These are phyloP conservation scores for Mastomys natalensis DNA, from an alignment of 2,113 vertebrate species.

Conservation along the genomic window DNA sequence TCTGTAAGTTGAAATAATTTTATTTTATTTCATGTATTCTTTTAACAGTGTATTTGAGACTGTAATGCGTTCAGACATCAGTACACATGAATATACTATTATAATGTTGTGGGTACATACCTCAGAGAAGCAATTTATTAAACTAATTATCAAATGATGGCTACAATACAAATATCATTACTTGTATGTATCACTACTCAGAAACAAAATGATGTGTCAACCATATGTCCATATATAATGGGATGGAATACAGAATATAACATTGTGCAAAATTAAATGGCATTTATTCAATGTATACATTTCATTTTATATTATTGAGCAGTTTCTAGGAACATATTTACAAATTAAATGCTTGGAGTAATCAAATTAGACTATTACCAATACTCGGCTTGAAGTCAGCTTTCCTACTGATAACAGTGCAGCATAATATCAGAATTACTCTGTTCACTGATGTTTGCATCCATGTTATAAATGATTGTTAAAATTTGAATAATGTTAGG, in stretches of 20 bases:
- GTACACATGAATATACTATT: background rate
- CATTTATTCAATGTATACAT: background rate
- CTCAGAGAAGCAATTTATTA: background rate
- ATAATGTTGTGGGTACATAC: background rate
- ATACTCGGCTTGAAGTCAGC: background rate
- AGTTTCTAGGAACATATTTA: conserved; percentile 31
- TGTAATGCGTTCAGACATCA: background rate
- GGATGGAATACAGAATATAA: background rate
- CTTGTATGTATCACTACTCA: background rate
- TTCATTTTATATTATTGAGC: background rate
- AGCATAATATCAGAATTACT: background rate
- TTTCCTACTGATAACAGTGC: background rate
- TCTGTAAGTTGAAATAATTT: background rate
- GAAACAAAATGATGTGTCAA: background rate
- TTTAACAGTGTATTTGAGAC: background rate
- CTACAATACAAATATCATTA: background rate
- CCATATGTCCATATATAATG: background rate
- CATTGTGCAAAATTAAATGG: background rate
- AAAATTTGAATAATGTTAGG: conserved; percentile 24
- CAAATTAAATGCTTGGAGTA: background rate
- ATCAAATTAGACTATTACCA: background rate
- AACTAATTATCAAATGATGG: background rate
- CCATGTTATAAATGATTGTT: conserved; percentile 15
- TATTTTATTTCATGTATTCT: background rate
- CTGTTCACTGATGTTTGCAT: background rate